Evolutionary conservation across 2,113 vertebrate genomes (phyloP), one percentile per base, ranked within the genome.

Genomic region (Rousettus leschenaultii): DNA sequence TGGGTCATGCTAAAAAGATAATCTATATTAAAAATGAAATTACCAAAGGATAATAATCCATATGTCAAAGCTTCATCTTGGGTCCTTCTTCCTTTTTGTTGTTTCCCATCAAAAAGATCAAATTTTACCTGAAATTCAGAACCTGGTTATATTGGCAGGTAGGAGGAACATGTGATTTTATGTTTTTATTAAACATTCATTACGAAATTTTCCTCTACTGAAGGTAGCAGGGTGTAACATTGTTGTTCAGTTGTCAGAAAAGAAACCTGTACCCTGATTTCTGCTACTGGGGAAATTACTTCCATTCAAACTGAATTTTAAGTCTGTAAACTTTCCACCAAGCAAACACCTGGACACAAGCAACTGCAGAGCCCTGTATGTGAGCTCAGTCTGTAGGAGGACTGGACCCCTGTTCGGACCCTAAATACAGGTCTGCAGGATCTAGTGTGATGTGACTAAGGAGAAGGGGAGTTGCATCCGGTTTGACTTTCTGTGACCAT

Each of bases 301-400:
- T 95, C 86, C 33, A 59, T 70, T 88, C 73, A 93, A 83, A 86
- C 71, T 45, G 68, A 90, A 94, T 91, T 80, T 57, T 79, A 89
- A 79, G 74, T 35, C 43, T 65, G 65, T 70, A 51, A 71, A 95
- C 35, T 85, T 94, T 78, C 78, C 12, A 70, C 74, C 68, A 86
- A 95, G 55, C 33, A 45, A 86, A 92, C 66, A 84, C 48, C 63
- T 86, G 84, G 71, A 89, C 38, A 26, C 68, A n/a, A n/a, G 65
- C 55, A 73, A 73, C 86, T 91, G 86, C 48, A 1, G 11, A 86
- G 30, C 48, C 43, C 59, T 45, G 33, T 65, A 48, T 33, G 5
- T 24, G 35, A 61, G 24, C n/a, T 71, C 51, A 7, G 48, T 83
- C 48, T n/a, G 24, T 7, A 6, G 30, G 53, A 43, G 13, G 63